Evolutionary conservation across 2,888 invertebrate genomes (phyloP), one percentile per base, ranked within the genome.

Genomic region (Brachyptera putata): DNA sequence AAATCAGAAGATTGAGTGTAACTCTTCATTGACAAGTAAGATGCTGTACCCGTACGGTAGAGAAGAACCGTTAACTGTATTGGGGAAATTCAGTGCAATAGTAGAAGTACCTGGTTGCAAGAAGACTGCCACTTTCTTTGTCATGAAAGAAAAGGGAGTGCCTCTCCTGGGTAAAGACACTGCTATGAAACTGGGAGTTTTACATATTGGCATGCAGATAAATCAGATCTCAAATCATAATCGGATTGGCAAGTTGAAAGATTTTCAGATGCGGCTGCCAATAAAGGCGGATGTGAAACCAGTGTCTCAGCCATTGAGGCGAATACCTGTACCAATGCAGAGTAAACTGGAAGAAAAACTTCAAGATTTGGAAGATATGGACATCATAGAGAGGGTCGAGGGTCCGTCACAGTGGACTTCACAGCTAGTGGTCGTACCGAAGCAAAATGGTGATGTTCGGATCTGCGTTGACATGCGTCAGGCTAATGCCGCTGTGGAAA

Each of bases 301-400:
- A 25, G 66, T 71, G 25, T 61, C 63, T 22, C 71, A 72, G 62
- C 70, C 70, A 46, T 62, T 68, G 57, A 62, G 71, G 26, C 60
- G 71, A 36, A 57, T 71, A 14, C 72, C 72, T n/a, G 66, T 69
- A 39, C 68, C 70, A 4, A 57, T 72, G 18, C 65, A 67, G 41
- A 48, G 60, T 7, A 66, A 67, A 48, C 66, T 72, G 9, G 64
- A 69, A 5, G 24, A 46, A 3, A 66, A 69, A 60, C n/a, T 58
- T 71, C 43, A 68, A 14, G 36, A 62, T 49, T 46, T 64, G 50
- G 63, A 56, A 37, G 13, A 41, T 2, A 11, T 43, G 14, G 65
- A 65, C 13, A 57, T 63, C 21, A 61, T 66, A 14, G 39, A n/a
- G n/a, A 36, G 14, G 48, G 58, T 66, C n/a, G n/a, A n/a, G n/a